Evolutionary conservation across 2,113 vertebrate species (phyloP), one percentile per base, ranked within the genome.

Genomic region (Leptobrachium ailaonicum): DNA sequence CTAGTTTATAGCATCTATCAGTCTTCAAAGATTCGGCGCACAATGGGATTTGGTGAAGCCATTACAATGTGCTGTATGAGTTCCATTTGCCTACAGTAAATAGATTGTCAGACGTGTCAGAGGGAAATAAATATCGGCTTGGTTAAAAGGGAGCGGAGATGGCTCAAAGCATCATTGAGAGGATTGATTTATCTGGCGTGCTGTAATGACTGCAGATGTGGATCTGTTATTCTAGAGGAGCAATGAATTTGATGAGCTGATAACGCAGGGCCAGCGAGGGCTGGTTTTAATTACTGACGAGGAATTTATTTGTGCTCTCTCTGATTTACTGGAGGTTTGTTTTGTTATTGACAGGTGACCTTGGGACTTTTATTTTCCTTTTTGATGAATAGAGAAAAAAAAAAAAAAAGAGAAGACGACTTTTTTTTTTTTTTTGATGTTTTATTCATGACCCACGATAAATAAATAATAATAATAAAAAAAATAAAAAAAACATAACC

Each of bases 71-170:
- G 89, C 89, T 75, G 82, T 90, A 88, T 90, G 90, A 92, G 87
- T 93, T 94, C 91, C 91, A 95, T 94, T 93, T 94, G 92, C 94
- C 92, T 95, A 92, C 92, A 93, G 94, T 95, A 95, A 95, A 95
- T 95, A 94, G 93, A 94, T 92, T 93, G 93, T 94, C 93, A 95
- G 90, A 91, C 88, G 89, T 92, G 91, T 94, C 91, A 91, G 88
- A 84, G 86, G 88, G 90, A 93, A 94, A 95, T 93, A 94, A 94
- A 95, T 95, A 94, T 93, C 76, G 9, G 89, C 86, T 88, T 92
- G 90, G 90, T 92, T 92, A 92, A 91, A 93, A 91, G 93, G 90
- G 89, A 93, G 90, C 88, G 88, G 91, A 86, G 90, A 90, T 91
- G 89, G 89, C 91, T 93, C 90, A 91, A 90, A 92, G 91, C 92